These are phyloP conservation scores for Maniola hyperantus DNA, from an alignment of 2,888 invertebrate species.

Conservation along the genomic window DNA sequence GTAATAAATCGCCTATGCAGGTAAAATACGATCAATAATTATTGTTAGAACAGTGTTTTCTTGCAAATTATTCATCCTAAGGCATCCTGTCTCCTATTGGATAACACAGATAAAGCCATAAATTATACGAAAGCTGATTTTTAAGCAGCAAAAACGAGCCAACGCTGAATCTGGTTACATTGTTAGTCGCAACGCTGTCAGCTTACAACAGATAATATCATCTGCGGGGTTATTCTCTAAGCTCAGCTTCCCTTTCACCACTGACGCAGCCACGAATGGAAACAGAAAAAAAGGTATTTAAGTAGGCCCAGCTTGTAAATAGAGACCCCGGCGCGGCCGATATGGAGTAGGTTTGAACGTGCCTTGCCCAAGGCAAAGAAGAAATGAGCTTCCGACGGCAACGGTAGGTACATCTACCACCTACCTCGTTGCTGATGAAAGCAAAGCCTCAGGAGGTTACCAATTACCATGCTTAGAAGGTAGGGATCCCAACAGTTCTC, in stretches of 20 bases:
- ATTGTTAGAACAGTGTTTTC: slow-evolving; percentile 6
- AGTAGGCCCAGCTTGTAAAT: too few species aligned
- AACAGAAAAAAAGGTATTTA: neutral
- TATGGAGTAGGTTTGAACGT: too few species aligned
- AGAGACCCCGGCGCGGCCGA: too few species aligned
- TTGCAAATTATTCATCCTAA: slow-evolving; percentile 18
- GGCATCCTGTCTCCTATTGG: slow-evolving; percentile 20
- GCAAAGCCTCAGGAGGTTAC: too few species aligned
- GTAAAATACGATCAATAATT: slow-evolving; percentile 14
- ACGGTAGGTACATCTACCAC: too few species aligned
- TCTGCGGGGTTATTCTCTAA: slow-evolving; percentile 22
- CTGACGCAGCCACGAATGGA: neutral
- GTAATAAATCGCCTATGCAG: neutral
- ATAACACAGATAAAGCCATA: slow-evolving; percentile 22
- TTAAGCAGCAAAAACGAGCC: slow-evolving; percentile 25
- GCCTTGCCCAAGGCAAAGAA: too few species aligned
- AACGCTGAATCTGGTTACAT: slow-evolving; percentile 34
- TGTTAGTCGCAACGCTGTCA: slow-evolving; percentile 26
- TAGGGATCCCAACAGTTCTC: too few species aligned
- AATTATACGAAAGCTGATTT: slow-evolving; percentile 32
- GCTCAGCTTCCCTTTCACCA: neutral
- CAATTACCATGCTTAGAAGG: too few species aligned
- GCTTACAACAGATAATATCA: slow-evolving; percentile 25
- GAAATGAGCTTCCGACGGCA: too few species aligned
- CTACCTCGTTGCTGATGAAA: too few species aligned